Percentiles rank a stretch among this genome's conserved stretches.
phyloP scores from a whole-genome alignment of 1,140 invertebrate species.

The Lepeophtheirus salmonis region DNA sequence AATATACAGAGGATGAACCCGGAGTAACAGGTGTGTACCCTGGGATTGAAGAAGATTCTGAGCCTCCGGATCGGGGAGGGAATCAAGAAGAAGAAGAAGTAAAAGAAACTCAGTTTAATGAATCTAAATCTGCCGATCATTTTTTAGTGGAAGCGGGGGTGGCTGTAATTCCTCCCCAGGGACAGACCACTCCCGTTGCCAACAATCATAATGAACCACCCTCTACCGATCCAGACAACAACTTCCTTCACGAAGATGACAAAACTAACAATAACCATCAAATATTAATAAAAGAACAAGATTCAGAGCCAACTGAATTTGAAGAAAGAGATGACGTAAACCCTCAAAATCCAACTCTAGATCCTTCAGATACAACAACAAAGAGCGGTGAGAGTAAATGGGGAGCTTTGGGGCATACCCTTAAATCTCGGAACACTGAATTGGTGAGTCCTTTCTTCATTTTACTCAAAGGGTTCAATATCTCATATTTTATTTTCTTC shows the following conservation, averaged over 20 bases:
- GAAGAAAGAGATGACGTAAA: conserved; percentile 4
- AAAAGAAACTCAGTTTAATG: not conserved
- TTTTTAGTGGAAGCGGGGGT: conserved; percentile 16
- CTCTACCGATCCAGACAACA: no score
- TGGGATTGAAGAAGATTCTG: not conserved
- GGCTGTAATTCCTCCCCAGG: conserved; percentile 13
- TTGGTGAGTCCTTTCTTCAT: not conserved
- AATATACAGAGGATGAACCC: not conserved
- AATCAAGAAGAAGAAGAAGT: not conserved
- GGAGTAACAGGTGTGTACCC: not conserved
- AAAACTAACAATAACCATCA: not conserved
- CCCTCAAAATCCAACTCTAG: not conserved
- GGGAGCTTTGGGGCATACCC: conserved; percentile 3
- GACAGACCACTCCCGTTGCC: conserved; percentile 12
- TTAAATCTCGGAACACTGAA: conserved; percentile 4
- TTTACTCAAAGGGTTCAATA: no score
- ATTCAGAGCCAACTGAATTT: not conserved
- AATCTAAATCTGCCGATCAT: conserved; percentile 10
- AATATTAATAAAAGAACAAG: no score
- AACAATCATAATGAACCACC: not conserved
- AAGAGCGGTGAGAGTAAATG: conserved; percentile 1
- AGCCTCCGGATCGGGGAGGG: not conserved
- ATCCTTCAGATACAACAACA: not conserved
- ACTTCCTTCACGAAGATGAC: not conserved
- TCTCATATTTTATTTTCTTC: conserved; percentile 18